Evolutionary conservation across 2,888 invertebrate genomes (phyloP).

Genomic region (Pecten maximus): DNA sequence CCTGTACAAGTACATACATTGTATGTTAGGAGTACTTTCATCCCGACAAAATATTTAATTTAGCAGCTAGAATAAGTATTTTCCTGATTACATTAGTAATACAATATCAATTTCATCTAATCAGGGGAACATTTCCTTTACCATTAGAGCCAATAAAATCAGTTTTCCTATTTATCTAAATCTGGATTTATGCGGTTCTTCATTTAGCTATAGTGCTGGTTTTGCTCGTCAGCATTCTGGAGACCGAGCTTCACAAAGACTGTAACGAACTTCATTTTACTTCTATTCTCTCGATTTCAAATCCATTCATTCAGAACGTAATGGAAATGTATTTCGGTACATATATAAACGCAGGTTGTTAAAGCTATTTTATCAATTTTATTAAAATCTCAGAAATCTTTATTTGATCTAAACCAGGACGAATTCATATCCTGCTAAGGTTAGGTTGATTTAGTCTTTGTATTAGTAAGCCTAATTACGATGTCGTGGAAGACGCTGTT

Average conservation of each 20-base stretch:
- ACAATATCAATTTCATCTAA: too few species aligned
- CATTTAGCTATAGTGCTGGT: background rate
- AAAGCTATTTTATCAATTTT: background rate
- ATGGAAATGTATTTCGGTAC: background rate
- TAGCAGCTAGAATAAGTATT: too few species aligned
- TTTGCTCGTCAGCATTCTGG: background rate
- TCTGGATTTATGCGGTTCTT: background rate
- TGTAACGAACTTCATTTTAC: background rate
- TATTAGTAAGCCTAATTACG: background rate
- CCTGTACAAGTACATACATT: too few species aligned
- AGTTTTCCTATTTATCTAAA: background rate
- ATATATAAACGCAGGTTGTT: background rate
- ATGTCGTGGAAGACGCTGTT: background rate
- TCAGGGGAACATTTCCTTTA: background rate
- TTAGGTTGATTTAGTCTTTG: background rate
- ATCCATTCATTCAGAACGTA: background rate
- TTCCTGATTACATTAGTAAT: too few species aligned
- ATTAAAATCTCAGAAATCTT: background rate
- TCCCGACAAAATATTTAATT: too few species aligned
- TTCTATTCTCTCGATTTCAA: background rate
- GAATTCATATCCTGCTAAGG: background rate
- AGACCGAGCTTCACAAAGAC: background rate
- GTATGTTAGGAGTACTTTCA: too few species aligned
- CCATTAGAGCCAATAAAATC: background rate
- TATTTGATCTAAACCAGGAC: background rate